Evolutionary conservation across 1,140 invertebrate genomes (phyloP).

Genomic region (Drosophila grimshawi): DNA sequence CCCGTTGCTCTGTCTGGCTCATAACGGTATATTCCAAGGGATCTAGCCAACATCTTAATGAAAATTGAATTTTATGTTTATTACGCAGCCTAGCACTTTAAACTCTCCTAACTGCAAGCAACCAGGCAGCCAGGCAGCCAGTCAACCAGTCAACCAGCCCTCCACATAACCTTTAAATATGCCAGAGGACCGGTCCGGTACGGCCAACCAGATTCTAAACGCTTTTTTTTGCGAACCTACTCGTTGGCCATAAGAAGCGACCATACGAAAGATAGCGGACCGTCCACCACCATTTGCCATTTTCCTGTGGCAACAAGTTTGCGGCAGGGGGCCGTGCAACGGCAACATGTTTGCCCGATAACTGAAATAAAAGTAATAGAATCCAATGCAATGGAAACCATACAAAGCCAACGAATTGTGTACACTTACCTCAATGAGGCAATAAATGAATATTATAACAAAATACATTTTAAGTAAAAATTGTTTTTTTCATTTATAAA

Average conservation of each 20-base stretch:
- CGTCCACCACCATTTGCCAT: conserved; percentile 34
- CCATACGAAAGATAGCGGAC: conserved; percentile 48
- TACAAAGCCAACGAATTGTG: conserved; percentile 8
- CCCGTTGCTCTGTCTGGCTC: conserved; percentile 12
- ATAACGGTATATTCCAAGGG: conserved; percentile 73
- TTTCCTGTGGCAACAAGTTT: conserved; percentile 38
- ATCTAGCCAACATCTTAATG: conserved; percentile 77
- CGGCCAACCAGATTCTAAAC: conserved; percentile 16
- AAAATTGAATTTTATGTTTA: conserved; percentile 82
- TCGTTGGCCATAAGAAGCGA: conserved; percentile 22
- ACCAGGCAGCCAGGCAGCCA: neutral
- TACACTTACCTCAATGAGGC: conserved; percentile 33
- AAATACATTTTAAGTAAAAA: neutral
- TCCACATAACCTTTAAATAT: conserved; percentile 67
- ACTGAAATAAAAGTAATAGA: conserved; percentile 77
- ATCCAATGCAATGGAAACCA: conserved; percentile 16
- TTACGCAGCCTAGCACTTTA: conserved; percentile 68
- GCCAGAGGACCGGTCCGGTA: conserved; percentile 25
- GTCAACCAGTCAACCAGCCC: neutral
- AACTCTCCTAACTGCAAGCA: conserved; percentile 3
- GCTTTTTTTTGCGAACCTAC: conserved; percentile 13
- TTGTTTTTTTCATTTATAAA: too few species aligned
- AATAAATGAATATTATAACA: neutral
- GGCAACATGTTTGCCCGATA: conserved; percentile 72
- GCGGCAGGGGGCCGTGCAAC: conserved; percentile 51